Conservation (phyloP, 1,140 invertebrate species). For the Zeugodacus cucurbitae region DNA sequence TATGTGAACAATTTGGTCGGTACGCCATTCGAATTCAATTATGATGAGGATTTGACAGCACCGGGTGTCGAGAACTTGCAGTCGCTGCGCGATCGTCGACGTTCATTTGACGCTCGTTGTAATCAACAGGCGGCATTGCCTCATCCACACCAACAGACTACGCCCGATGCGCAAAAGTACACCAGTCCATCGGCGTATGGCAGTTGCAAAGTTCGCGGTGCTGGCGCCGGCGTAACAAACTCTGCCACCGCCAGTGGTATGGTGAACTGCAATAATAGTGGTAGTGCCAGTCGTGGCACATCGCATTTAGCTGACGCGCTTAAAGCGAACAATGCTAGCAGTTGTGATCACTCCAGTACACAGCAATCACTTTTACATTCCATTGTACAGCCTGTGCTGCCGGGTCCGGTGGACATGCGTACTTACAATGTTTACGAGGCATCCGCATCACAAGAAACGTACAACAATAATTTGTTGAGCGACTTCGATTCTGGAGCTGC, state of each 20-base stretch:
- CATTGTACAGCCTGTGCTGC: slow-evolving; percentile 76
- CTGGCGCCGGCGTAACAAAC: not conserved
- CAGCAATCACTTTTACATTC: slow-evolving; percentile 53
- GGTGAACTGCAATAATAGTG: slow-evolving; percentile 41
- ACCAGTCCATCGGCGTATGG: slow-evolving; percentile 55
- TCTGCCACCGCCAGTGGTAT: slow-evolving; percentile 12
- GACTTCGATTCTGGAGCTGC: slow-evolving; percentile 74
- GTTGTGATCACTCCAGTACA: slow-evolving; percentile 45
- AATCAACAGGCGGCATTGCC: slow-evolving; percentile 44
- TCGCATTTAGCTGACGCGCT: slow-evolving; percentile 36
- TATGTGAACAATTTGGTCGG: slow-evolving; percentile 79
- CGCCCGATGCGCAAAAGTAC: slow-evolving; percentile 55
- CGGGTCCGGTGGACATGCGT: slow-evolving; percentile 87
- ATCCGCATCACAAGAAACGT: slow-evolving; percentile 67
- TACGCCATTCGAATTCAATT: slow-evolving; percentile 88
- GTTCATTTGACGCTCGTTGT: slow-evolving; percentile 79
- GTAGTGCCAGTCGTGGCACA: not conserved
- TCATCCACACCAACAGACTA: slow-evolving; percentile 50
- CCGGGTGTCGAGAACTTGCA: slow-evolving; percentile 82
- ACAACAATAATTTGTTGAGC: slow-evolving; percentile 73
- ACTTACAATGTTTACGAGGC: slow-evolving; percentile 78
- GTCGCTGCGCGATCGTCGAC: slow-evolving; percentile 81
- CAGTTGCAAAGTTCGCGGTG: slow-evolving; percentile 48
- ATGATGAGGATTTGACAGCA: slow-evolving; percentile 80
- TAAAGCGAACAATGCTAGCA: slow-evolving; percentile 38